phyloP scores from a whole-genome alignment of 2,113 vertebrate species.

The Alosa alosa region DNA sequence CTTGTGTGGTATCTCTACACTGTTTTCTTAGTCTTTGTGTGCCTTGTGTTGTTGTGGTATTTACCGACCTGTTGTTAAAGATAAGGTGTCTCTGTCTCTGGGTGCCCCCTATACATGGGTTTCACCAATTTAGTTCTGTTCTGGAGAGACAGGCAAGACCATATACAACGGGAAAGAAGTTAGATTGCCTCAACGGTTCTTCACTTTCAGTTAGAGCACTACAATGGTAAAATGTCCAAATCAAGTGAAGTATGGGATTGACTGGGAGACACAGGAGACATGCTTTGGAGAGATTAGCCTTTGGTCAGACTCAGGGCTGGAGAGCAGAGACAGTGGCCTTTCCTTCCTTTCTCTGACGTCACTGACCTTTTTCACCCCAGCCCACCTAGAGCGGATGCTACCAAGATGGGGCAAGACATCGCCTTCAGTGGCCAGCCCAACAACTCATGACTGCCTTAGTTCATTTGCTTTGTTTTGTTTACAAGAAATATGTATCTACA shows the following conservation, averaged over 20 bases:
- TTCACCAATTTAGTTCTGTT: neutral
- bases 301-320: neutral
- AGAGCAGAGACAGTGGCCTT: neutral
- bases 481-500: neutral
- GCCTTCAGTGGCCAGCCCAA: constrained; percentile 52
- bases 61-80: neutral
- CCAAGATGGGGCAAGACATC: constrained; percentile 60
- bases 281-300: neutral
- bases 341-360: constrained; percentile 6
- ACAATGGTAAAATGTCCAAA: neutral
- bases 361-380: constrained; percentile 53
- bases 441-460: constrained; percentile 46
- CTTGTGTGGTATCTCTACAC: neutral
- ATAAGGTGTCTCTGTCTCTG: neutral
- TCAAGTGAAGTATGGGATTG: neutral
- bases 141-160: neutral
- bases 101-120: neutral
- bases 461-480: neutral
- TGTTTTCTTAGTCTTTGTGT: neutral
- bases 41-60: neutral
- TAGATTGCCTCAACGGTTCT: neutral
- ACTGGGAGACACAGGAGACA: neutral
- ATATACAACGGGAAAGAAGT: neutral
- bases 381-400: constrained; percentile 62
- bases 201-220: neutral